Percentiles rank a stretch among this genome's conserved stretches.
Conservation (phyloP, 2,797 vertebrate genomes). For the Pygocentrus nattereri region DNA sequence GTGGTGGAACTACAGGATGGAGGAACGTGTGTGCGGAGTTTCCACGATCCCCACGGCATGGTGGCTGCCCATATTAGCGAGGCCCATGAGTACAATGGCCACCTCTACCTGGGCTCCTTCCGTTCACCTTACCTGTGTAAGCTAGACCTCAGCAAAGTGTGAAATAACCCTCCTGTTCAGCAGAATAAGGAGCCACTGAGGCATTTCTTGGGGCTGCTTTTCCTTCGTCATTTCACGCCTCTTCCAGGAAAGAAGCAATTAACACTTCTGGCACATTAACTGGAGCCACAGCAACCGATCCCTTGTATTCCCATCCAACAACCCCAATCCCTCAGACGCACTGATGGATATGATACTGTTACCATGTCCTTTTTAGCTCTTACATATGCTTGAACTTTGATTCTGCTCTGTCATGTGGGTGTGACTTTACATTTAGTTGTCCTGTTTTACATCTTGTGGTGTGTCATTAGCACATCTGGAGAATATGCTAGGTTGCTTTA, state of each 20-base stretch:
- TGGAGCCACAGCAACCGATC: conserved; percentile 24
- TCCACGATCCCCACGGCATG: conserved; percentile 89
- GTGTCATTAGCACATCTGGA: conserved; percentile 7
- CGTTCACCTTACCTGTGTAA: conserved; percentile 87
- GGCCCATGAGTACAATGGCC: conserved; percentile 87
- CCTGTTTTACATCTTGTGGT: background rate
- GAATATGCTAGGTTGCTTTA: conserved; percentile 6
- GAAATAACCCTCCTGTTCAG: conserved; percentile 28
- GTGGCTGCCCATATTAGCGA: conserved; percentile 87
- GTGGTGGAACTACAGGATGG: conserved; percentile 90
- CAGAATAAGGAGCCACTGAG: background rate
- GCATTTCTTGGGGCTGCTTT: conserved; percentile 16
- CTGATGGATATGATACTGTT: background rate
- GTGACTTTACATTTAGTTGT: conserved; percentile 10
- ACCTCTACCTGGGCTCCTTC: conserved; percentile 93
- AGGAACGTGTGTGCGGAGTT: conserved; percentile 88
- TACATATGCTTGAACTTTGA: conserved; percentile 2
- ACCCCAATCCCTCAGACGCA: background rate
- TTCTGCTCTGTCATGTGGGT: conserved; percentile 10
- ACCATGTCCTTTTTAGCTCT: conserved; percentile 14
- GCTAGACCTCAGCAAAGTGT: conserved; percentile 82
- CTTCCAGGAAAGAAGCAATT: conserved; percentile 39
- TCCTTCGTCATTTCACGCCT: conserved; percentile 24
- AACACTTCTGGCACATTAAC: conserved; percentile 21
- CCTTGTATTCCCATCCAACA: conserved; percentile 12